Base-by-base conservation (phyloP, 2,797 vertebrate species). In the Premnoplex brunnescens region DNA sequence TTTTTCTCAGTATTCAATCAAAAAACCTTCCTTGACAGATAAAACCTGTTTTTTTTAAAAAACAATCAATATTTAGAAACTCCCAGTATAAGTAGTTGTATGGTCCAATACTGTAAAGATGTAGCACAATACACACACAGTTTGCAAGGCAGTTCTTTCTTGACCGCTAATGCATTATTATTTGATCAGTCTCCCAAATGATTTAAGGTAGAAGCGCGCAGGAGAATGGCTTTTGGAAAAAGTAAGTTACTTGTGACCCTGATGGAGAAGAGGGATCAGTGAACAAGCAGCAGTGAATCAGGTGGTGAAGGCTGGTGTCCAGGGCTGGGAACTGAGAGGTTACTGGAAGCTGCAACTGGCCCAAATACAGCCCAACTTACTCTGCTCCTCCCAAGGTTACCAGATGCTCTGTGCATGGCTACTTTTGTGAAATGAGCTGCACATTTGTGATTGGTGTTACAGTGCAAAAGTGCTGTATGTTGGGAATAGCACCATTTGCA, bases 41-140 rank as follows among this genome's bases (percentile, higher is more conserved):
- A 92, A 97, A 92, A 92, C 93, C 89, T 97, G 95, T 59, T 95
- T 96, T 95, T 95, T 87, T 16, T 11, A 44, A 82, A 96, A 96
- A 97, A 88, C 76, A 95, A 91, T 74, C 78, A 84, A 12, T 74
- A 83, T 95, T 96, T 94, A 73, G 67, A 96, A 97, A 94, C 67
- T 89, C 63, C 10, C 7, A 76, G 26, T 39, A 51, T 39, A 46
- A 93, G 13, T 12, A 87, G 52, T 84, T 89, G 48, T 34, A 58
- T 55, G 84, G 89, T 80, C 96, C 5, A 60, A 68, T 56, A 56
- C 39, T 72, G 30, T 67, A 64, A 95, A 94, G 41, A 37, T n/a
- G 34, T 44, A 88, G 24, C 6, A 2, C 44, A 20, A 83, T 68
- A 34, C n/a, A 23, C 10, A 15, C 12, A 5, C 64, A 19, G n/a